Evolutionary conservation across 1,140 invertebrate genomes (phyloP).

Genomic region (Andrena cerasifolii): DNA sequence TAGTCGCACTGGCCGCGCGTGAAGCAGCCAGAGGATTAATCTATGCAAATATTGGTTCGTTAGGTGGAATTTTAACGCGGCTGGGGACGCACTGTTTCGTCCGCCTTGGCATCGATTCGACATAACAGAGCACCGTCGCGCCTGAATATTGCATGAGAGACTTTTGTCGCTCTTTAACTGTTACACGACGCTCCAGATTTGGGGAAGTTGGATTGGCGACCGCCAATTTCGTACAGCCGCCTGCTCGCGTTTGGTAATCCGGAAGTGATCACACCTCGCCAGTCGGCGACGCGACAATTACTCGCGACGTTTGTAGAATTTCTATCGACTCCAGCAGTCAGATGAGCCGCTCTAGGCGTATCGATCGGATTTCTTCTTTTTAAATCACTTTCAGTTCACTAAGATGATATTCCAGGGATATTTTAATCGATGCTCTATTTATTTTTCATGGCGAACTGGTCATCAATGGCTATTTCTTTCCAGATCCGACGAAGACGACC

Average conservation of each 20-base stretch:
- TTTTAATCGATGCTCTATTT: not conserved
- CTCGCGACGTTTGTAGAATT: constrained; percentile 49
- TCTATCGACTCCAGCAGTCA: constrained; percentile 12
- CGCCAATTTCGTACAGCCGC: constrained; percentile 62
- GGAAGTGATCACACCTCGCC: constrained; percentile 66
- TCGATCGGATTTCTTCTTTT: not conserved
- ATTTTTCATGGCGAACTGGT: not conserved
- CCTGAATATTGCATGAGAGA: constrained; percentile 53
- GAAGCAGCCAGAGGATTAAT: not conserved
- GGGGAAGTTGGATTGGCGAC: constrained; percentile 51
- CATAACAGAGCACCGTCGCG: constrained; percentile 2
- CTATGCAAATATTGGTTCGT: not conserved
- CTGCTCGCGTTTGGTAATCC: constrained; percentile 63
- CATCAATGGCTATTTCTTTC: constrained; percentile 37
- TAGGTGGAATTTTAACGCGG: not conserved
- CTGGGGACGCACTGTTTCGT: not conserved
- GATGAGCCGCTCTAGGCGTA: not conserved
- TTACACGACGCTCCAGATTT: constrained; percentile 61
- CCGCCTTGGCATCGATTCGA: not conserved
- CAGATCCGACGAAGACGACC: constrained; percentile 93
- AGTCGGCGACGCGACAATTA: constrained; percentile 59
- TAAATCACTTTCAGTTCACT: too few species aligned
- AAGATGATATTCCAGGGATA: too few species aligned
- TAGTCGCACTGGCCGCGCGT: too few species aligned
- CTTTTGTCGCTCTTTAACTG: constrained; percentile 41